Percentiles rank a stretch among this genome's conserved stretches.
Conservation (phyloP, 2,888 invertebrate species). For the Ditula angustiorana region DNA sequence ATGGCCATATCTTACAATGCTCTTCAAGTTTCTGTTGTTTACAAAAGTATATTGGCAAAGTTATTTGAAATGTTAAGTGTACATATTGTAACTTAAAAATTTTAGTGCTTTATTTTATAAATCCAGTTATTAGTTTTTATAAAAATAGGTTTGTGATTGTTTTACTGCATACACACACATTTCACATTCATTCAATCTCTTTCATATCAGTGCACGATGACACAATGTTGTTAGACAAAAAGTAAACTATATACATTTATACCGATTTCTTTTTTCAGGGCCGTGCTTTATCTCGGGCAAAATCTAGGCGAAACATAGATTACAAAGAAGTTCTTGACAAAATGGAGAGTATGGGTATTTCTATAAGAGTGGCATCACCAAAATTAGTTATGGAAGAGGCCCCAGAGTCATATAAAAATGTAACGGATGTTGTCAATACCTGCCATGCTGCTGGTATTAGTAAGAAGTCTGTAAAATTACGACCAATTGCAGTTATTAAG, state of each 20-base stretch:
- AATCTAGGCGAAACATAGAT: slow-evolving; percentile 97
- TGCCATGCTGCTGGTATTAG: slow-evolving; percentile 99
- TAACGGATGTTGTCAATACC: slow-evolving; percentile 99
- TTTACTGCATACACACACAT: too few relatives aligned
- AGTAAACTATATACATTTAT: not conserved
- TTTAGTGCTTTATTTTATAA: too few relatives aligned
- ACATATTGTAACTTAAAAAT: not conserved
- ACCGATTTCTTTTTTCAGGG: slow-evolving; percentile 87
- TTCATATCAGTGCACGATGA: too few relatives aligned
- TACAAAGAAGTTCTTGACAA: slow-evolving; percentile 95
- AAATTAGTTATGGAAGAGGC: slow-evolving; percentile 99
- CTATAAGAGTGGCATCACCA: slow-evolving; percentile 98
- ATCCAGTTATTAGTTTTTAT: too few relatives aligned
- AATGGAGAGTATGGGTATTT: slow-evolving; percentile 94
- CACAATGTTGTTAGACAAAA: too few relatives aligned
- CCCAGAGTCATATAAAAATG: slow-evolving; percentile 99
- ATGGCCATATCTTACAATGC: too few relatives aligned
- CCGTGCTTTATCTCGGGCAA: slow-evolving; percentile 97
- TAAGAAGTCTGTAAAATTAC: slow-evolving; percentile 97
- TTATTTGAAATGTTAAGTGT: slow-evolving; percentile 3
- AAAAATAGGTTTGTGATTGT: too few relatives aligned
- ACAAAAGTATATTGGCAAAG: too few relatives aligned
- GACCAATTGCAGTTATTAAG: slow-evolving; percentile 99
- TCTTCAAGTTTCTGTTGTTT: too few relatives aligned
- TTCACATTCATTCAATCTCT: too few relatives aligned